Evolutionary conservation across 92 coral and sea anemone genomes (phyloP).

Genomic region (Hydrozoanthus gracilis): DNA sequence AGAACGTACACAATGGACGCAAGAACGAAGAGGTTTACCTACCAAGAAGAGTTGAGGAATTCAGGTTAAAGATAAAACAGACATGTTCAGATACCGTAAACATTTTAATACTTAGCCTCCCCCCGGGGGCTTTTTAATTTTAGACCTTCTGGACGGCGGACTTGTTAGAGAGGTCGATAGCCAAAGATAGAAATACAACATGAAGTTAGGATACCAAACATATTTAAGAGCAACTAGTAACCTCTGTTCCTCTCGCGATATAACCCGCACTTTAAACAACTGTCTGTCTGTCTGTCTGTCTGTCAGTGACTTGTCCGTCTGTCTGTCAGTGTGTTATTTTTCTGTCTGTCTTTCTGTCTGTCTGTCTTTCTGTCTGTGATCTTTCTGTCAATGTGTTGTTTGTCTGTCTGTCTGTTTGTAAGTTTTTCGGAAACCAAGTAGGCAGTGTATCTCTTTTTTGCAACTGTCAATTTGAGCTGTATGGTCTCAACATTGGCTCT

Average conservation of each 20-base stretch:
- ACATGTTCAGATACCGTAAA: slow-evolving; percentile 29
- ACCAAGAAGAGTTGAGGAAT: neutral
- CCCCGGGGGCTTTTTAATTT: no score
- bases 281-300: neutral
- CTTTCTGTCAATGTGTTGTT: neutral
- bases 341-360: neutral
- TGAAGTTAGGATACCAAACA: neutral
- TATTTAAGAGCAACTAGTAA: neutral
- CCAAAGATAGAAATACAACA: neutral
- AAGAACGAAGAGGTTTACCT: slow-evolving; percentile 82
- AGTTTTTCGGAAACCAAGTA: neutral
- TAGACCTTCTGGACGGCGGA: no score
- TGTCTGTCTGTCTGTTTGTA: no score
- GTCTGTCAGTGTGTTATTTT: neutral
- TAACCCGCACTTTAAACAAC: neutral
- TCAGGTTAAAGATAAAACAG: slow-evolving; percentile 32
- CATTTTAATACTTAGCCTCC: neutral
- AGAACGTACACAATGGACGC: slow-evolving; percentile 78
- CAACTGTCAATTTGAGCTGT: neutral
- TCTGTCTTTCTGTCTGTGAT: neutral
- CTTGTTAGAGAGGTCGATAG: neutral
- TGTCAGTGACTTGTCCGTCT: neutral
- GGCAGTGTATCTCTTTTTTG: no score
- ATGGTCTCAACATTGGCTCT: no score
- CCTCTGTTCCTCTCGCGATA: neutral